Evolutionary conservation across 2,797 vertebrate species (phyloP).

Genomic region (Gorsachius magnificus): DNA sequence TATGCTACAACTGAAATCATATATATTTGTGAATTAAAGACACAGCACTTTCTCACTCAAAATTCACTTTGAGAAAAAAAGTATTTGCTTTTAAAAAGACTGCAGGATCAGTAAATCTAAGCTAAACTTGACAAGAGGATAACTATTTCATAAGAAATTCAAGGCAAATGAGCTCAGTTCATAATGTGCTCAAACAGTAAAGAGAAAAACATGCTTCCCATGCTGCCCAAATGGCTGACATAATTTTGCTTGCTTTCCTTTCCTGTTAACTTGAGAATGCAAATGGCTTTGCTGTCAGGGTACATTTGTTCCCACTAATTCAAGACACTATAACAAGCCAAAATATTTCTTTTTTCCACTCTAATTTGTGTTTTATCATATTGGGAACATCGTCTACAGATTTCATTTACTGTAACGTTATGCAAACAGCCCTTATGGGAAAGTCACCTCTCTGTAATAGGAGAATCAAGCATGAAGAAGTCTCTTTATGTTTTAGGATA

Average conservation of each 20-base stretch:
- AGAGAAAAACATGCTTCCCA: conserved; percentile 1
- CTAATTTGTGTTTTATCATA: conserved; percentile 40
- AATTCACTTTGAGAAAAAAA: not conserved
- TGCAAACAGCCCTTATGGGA: conserved; percentile 32
- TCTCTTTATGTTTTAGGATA: not conserved
- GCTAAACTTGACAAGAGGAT: not conserved
- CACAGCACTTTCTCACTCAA: not conserved
- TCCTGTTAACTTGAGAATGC: conserved; percentile 28
- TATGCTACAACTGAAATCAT: not conserved
- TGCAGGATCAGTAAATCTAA: conserved; percentile 21
- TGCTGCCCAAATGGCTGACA: not conserved
- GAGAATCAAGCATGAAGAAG: conserved; percentile 10
- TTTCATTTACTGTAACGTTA: conserved; percentile 41
- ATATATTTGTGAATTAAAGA: not conserved
- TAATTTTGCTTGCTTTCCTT: conserved; percentile 45
- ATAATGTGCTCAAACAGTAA: not conserved
- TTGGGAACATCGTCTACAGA: not conserved
- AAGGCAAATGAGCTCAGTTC: conserved; percentile 15
- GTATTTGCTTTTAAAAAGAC: not conserved
- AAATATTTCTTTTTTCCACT: conserved; percentile 30
- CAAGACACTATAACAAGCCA: conserved; percentile 21
- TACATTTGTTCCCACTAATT: conserved; percentile 45
- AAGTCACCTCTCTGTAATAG: conserved; percentile 23
- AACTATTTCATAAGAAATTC: not conserved
- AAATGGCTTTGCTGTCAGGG: conserved; percentile 52